Base-by-base conservation (phyloP, 30 jellyfish, hydroid and myxozoan genomes). In the Aurelia aurita region DNA sequence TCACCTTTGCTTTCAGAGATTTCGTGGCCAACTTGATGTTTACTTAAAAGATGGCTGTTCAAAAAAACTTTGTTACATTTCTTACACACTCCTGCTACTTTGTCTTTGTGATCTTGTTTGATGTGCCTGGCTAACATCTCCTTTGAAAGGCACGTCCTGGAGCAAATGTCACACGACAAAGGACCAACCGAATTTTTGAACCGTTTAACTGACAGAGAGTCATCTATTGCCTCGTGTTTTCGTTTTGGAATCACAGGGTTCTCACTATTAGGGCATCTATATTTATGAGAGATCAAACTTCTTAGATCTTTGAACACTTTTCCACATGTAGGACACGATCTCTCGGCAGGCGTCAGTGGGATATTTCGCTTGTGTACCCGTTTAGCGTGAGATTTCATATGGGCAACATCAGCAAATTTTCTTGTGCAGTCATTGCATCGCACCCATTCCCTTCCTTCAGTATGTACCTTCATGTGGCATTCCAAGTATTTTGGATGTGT, bases 11-110 rank as follows among this genome's bases (percentile, higher is more conserved):
- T 18, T 46, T 43, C 49, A 5, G 68, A 21, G 5, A 28, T 18
- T n/a, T 23, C 44, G 19, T 71, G 84, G 64, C 9, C 26, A 15
- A 26, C 46, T 10, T 45, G 46, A 28, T 71, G 84, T 47, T 71
- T 71, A 10, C 18, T 28, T 10, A 71, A 20, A 28, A 49, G 51
- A 46, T 43, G 69, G 2, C 43, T 39, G 51, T 51, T 11, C 34
- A 39, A 20, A 14, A 71, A 46, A 0, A 13, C 19, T 20, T 25
- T 71, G 16, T 32, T 55, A 16, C 84, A 22, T 21, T 25, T n/a
- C 29, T 10, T 15, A 16, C 45, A 63, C 21, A 21, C 29, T 2
- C 29, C 29, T 4, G 46, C 49, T 22, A 27, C 21, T 16, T 22
- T 25, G 20, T 29, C 45, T n/a, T 19, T 19, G n/a, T 25, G 49